Percentiles rank a stretch among this genome's conserved stretches.
Evolutionary conservation across 1,140 invertebrate species (phyloP).

Genomic region (Saccostrea glomerata): DNA sequence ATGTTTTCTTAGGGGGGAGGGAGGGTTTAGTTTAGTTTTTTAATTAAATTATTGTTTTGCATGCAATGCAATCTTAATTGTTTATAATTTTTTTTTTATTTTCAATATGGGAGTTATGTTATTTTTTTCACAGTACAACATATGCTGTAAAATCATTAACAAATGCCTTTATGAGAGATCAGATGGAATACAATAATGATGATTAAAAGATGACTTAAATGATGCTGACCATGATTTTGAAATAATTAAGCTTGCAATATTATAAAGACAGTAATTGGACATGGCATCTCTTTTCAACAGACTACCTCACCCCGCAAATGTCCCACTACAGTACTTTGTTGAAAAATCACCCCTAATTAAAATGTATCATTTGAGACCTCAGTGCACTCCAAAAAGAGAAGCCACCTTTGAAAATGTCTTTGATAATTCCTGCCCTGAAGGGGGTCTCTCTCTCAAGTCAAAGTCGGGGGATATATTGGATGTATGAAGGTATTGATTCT

Average conservation of each 20-base stretch:
- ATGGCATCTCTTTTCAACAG: not conserved
- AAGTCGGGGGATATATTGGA: not conserved
- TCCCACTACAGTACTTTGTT: not conserved
- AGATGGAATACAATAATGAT: not conserved
- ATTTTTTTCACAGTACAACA: too few relatives aligned
- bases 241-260: not conserved
- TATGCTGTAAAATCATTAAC: not conserved
- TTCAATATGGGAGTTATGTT: too few relatives aligned
- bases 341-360: not conserved
- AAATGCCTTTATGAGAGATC: not conserved
- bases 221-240: not conserved
- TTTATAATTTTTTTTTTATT: too few relatives aligned
- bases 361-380: not conserved
- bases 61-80: too few relatives aligned
- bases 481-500: not conserved
- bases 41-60: too few relatives aligned
- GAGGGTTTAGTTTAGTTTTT: too few relatives aligned
- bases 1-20: too few relatives aligned
- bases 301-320: not conserved
- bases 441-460: not conserved
- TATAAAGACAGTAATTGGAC: not conserved
- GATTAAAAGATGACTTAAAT: not conserved
- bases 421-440: not conserved
- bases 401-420: constrained; percentile 10
- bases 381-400: not conserved